Conservation (phyloP, 2,113 vertebrate genomes). For the Sisor rabdophorus region DNA sequence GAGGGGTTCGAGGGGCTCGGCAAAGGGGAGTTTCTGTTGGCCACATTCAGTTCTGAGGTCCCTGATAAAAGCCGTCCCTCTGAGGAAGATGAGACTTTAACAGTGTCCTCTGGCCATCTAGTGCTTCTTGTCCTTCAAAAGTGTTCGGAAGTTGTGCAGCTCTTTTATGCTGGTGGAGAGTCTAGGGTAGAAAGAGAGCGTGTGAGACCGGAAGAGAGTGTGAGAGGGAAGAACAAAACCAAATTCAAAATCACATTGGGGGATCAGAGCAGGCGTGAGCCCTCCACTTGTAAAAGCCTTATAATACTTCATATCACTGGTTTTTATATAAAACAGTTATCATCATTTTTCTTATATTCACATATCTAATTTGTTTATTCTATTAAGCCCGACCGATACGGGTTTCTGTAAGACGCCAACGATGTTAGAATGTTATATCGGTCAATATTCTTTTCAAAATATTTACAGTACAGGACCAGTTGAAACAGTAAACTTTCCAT, state of each 20-base stretch:
- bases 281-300: neutral
- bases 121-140: slow-evolving; percentile 82
- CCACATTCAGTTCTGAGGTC: slow-evolving; percentile 56
- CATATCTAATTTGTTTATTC: neutral
- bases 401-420: too few relatives aligned
- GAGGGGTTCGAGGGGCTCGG: neutral
- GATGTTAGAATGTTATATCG: too few relatives aligned
- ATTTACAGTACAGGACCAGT: too few relatives aligned
- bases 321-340: neutral
- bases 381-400: neutral
- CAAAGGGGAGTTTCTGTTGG: neutral
- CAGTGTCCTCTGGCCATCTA: slow-evolving; percentile 54
- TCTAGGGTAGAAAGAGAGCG: slow-evolving; percentile 59
- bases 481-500: too few relatives aligned
- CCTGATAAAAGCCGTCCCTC: slow-evolving; percentile 62
- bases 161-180: slow-evolving; percentile 92
- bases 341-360: neutral
- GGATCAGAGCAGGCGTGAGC: neutral
- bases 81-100: slow-evolving; percentile 58
- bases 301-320: neutral
- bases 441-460: too few relatives aligned
- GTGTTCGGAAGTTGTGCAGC: slow-evolving; percentile 84
- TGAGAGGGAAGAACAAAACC: neutral
- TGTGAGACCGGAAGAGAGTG: neutral
- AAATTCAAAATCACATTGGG: neutral